Evolutionary conservation across 2,888 invertebrate species (phyloP), one percentile per base, ranked within the genome.

Genomic region (Pterostichus niger): DNA sequence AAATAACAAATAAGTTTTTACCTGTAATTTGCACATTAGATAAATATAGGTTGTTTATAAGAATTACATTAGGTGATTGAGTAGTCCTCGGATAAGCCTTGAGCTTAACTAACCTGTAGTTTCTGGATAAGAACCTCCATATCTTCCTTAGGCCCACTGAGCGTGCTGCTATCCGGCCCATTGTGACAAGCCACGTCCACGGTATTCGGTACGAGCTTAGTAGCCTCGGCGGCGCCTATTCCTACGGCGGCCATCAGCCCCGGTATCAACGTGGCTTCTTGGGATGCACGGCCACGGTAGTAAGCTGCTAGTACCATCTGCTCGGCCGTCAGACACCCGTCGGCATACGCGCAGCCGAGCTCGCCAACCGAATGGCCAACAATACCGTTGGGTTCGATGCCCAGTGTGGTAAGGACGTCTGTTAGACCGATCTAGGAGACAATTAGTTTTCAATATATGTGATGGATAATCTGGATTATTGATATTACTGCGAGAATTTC

Each of bases 331-430:
- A 98, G 93, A 85, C 96, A 96, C 0, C 96, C 97, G 89, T 99
- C 99, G 1, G 97, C 98, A 90, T 99, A 99, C 0, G 96, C 98
- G 89, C 99, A 98, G 0, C 97, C 98, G 6, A 99, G 91, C 89
- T 99, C 99, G 24, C 99, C 99, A 0, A 97, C 96, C 7, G 98
- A 98, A 90, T 98, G 98, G 1, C 99, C 97, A 84, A 96, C 92
- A 83, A 95, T 93, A 11, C 94, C 93, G 89, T 95, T 95, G 0
- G 95, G 94, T 49, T 90, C 89, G 11, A 96, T 91, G n/a, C 93
- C 94, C 11, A 92, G 86, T 5, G 90, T 88, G 68, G 86, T 88
- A 13, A 96, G 88, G 15, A 94, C 88, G 87, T 96, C 95, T 2
- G 93, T 92, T 17, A 95, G 88, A 15, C 93, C 94, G 76, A 95